Base-by-base conservation (phyloP, 1,140 invertebrate species). In the Dreissena rostriformis region DNA sequence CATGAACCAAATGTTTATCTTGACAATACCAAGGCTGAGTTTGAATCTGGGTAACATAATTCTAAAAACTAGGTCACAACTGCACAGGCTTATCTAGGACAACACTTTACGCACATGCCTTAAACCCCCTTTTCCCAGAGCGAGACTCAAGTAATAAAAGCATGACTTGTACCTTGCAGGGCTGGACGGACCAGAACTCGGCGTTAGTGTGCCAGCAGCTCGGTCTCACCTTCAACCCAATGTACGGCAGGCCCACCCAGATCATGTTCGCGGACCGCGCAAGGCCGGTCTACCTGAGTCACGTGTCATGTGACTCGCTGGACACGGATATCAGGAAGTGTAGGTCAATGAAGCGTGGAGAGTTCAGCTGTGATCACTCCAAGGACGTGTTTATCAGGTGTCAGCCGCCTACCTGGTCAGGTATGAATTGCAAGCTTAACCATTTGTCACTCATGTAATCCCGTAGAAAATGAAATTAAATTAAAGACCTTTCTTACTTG, bases 131-230 rank as follows among this genome's bases (percentile, higher is more conserved):
- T 39, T 39, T 39, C 4, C 39, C 39, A 39, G 39, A 39, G 8
- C 2, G 39, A 39, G 39, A 2, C 39, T 39, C 39, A 39, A 39
- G 8, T 39, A 8, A 39, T 39, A 39, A 39, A 39, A 39, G 39
- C 39, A 39, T 39, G 39, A 39, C 39, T 39, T 39, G 39, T 5
- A 39, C 39, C 39, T 83, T 86, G 57, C 97, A 99, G 92, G 97
- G 96, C 39, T 99, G 98, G 98, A 98, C 96, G 67, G 96, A 97
- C n/a, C 94, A 96, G 66, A 96, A 98, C 88, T 98, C 99, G 4
- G 96, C 97, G 0, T 93, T 99, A 26, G 98, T 97, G 0, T 99
- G 99, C 91, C 97, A 99, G 94, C 98, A 99, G 93, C 93, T 99
- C 78, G 99, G 99, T 0, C 94, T 98, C 70, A 97, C 97, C 0